phyloP scores from a whole-genome alignment of 1,140 invertebrate genomes.

The Amyelois transitella region DNA sequence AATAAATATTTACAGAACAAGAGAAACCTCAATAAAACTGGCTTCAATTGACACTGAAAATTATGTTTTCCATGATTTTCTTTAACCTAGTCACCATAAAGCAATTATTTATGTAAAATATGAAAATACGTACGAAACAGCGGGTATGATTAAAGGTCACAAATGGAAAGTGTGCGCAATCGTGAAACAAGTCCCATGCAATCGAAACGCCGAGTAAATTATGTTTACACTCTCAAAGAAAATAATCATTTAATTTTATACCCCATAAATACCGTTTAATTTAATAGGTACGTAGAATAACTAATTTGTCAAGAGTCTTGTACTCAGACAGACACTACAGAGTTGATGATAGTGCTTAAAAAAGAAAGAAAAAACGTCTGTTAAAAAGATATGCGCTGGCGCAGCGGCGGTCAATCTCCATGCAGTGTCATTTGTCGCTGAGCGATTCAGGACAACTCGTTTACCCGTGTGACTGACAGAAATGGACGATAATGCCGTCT shows the following conservation, averaged over 20 bases:
- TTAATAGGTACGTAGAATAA: conserved; percentile 22
- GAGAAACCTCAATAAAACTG: neutral
- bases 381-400: conserved; percentile 12
- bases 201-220: neutral
- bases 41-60: too few relatives aligned
- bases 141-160: conserved; percentile 43
- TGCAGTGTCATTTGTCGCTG: conserved; percentile 31
- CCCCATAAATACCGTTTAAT: conserved; percentile 16
- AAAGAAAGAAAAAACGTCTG: neutral
- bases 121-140: neutral
- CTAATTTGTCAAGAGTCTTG: conserved; percentile 26
- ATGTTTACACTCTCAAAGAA: neutral
- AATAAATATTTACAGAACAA: neutral
- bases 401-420: conserved; percentile 27
- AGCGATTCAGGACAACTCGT: conserved; percentile 17
- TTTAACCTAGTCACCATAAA: neutral
- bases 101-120: neutral
- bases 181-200: neutral
- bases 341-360: neutral
- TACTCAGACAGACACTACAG: neutral
- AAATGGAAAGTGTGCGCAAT: conserved; percentile 41
- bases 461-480: conserved; percentile 7
- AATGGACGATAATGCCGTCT: conserved; percentile 14
- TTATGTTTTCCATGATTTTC: neutral
- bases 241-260: conserved; percentile 15